phyloP scores from a whole-genome alignment of 2,797 vertebrate genomes.

The Columba guinea region DNA sequence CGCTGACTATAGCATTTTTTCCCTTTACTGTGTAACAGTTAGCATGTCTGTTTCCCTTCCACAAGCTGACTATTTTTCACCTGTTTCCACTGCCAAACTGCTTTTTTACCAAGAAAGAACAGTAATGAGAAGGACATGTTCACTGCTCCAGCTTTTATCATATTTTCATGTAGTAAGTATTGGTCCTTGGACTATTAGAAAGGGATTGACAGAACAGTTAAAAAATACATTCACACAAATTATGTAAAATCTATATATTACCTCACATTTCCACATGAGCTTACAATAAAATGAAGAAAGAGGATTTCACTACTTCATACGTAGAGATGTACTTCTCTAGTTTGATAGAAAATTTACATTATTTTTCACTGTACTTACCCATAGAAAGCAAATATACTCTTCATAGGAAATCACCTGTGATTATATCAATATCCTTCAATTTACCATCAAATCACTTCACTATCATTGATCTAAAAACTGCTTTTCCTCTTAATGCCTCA shows the following conservation, averaged over 20 bases:
- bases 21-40: neutral
- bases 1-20: neutral
- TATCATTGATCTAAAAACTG: neutral
- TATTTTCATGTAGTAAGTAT: neutral
- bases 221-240: neutral
- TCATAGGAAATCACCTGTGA: neutral
- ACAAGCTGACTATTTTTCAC: neutral
- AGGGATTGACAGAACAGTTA: neutral
- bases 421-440: neutral
- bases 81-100: neutral
- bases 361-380: neutral
- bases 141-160: neutral
- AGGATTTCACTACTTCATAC: neutral
- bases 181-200: neutral
- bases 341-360: neutral
- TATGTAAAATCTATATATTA: neutral
- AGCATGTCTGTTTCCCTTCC: neutral
- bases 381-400: neutral
- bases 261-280: neutral
- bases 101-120: neutral
- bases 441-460: neutral
- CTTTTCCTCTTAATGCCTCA: neutral
- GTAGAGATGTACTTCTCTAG: neutral
- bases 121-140: neutral
- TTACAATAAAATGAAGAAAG: neutral